Evolutionary conservation across 2,113 vertebrate genomes (phyloP).

Genomic region (Leucosticte australis): DNA sequence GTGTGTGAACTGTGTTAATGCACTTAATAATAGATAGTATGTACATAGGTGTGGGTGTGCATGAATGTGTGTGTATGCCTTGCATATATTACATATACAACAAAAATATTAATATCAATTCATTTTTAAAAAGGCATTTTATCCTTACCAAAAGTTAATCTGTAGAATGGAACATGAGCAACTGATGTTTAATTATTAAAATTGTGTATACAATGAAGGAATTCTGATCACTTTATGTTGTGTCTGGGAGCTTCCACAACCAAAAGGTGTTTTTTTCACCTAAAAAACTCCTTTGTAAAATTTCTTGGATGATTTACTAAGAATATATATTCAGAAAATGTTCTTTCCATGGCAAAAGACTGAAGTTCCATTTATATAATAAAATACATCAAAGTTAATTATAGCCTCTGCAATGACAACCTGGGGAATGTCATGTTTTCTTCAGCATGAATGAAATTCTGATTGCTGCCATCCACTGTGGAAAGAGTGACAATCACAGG

Average conservation of each 20-base stretch:
- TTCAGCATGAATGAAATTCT: constrained; percentile 66
- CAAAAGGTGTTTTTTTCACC: background rate
- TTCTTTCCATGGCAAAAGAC: background rate
- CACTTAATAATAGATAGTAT: background rate
- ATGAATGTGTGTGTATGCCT: background rate
- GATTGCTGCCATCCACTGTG: constrained; percentile 59
- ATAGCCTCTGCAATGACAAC: constrained; percentile 13
- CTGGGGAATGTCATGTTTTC: background rate
- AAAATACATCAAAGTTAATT: constrained; percentile 29
- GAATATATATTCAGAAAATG: background rate
- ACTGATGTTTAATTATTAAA: background rate
- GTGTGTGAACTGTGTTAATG: background rate
- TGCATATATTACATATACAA: background rate
- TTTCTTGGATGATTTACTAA: background rate
- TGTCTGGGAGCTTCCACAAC: background rate
- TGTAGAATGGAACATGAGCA: background rate
- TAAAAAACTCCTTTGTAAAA: background rate
- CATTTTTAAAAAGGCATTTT: background rate
- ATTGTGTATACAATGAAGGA: background rate
- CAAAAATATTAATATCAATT: background rate
- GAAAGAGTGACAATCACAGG: constrained; percentile 46
- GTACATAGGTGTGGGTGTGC: accelerated
- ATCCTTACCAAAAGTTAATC: background rate
- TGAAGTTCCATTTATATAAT: constrained; percentile 9
- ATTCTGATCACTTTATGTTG: background rate